Evolutionary conservation across 2,797 vertebrate species (phyloP), one percentile per base, ranked within the genome.

Genomic region (Silurus lanzhouensis): DNA sequence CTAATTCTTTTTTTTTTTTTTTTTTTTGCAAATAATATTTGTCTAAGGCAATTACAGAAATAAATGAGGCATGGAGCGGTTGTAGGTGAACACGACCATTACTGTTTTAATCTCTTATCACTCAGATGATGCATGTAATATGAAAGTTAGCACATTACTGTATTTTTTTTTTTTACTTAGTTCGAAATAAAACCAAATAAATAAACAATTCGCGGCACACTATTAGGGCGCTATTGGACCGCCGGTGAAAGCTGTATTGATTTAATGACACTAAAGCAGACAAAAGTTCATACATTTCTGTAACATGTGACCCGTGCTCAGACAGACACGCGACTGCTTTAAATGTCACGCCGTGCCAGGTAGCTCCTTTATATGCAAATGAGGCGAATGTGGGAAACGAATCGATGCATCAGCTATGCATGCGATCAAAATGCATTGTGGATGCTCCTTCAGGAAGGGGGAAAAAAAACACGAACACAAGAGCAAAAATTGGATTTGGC

Each of bases 1-100:
- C 38, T 38, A 38, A 27, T 67, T 14, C 68, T 27, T 27, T 38
- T 60, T 61, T n/a, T n/a, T n/a, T n/a, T n/a, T n/a, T n/a, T n/a
- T n/a, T 67, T 76, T 64, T 84, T 90, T 78, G 79, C 83, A 66
- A 88, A 82, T 86, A 82, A 88, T 83, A 88, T 83, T 88, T 90
- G 71, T 88, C 88, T 92, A 63, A 64, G 87, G 84, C 89, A 93
- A 92, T 93, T 92, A 88, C 58, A 84, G 86, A 91, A 91, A 91
- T 85, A 92, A 92, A 91, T 89, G 81, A 91, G 90, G 84, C 85
- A 87, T 31, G 52, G 38, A 58, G 58, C 10, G 4, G 79, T 87
- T 83, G 84, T 90, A 70, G 64, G 48, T 0, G 66, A 85, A 77
- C 76, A 66, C 57, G 61, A 84, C 83, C 87, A 83, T 84, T 91